These are phyloP conservation scores for Lymantria dispar DNA, from an alignment of 2,888 invertebrate genomes.

Conservation along the genomic window DNA sequence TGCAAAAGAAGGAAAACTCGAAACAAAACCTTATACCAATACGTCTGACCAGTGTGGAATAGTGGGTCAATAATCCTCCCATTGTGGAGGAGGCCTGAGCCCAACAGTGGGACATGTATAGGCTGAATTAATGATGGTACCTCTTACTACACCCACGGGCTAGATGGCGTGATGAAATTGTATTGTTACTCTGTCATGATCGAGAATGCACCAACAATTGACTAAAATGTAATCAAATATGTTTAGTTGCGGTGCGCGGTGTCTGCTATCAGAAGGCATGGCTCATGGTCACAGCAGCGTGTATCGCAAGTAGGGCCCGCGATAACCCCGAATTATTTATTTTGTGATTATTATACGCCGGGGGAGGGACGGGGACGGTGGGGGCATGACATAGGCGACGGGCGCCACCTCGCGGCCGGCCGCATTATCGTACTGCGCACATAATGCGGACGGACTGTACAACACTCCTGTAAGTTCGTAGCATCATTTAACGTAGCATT, in stretches of 20 bases:
- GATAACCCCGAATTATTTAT: constrained; percentile 79
- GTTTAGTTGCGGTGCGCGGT: not conserved
- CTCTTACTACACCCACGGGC: too few relatives aligned
- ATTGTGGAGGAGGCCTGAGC: too few relatives aligned
- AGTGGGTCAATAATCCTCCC: too few relatives aligned
- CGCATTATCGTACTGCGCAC: constrained; percentile 27
- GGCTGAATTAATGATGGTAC: too few relatives aligned
- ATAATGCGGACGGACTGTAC: constrained; percentile 4
- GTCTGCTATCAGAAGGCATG: constrained; percentile 18
- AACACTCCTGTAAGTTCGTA: not conserved
- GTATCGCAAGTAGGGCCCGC: constrained; percentile 60
- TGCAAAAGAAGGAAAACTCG: too few relatives aligned
- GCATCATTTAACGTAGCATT: not conserved
- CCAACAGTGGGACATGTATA: too few relatives aligned
- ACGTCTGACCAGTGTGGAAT: too few relatives aligned
- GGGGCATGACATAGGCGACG: constrained; percentile 16
- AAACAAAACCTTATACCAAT: too few relatives aligned
- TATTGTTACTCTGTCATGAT: too few relatives aligned
- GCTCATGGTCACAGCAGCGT: constrained; percentile 43
- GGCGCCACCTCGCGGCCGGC: constrained; percentile 20
- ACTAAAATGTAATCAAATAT: too few relatives aligned
- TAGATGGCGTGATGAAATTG: too few relatives aligned
- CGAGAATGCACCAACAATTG: too few relatives aligned
- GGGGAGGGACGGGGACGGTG: constrained; percentile 3
- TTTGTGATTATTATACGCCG: constrained; percentile 64